These are phyloP conservation scores for Psilopogon haemacephalus DNA, from an alignment of 2,113 vertebrate genomes.

Conservation along the genomic window DNA sequence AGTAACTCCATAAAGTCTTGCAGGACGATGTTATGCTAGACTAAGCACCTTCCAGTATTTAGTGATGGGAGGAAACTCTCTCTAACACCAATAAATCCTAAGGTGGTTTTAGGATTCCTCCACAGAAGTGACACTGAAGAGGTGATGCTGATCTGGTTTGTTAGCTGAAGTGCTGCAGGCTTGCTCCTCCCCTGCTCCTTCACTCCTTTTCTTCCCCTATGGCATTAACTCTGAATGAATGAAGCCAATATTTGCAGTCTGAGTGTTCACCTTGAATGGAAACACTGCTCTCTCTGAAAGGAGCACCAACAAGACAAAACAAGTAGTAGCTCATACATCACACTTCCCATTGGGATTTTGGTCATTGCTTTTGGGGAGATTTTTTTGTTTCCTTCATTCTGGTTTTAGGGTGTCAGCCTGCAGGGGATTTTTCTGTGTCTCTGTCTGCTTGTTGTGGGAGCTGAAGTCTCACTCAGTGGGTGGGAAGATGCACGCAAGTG, in stretches of 20 bases:
- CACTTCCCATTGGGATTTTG: background rate
- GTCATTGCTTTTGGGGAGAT: fast-evolving
- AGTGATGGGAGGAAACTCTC: background rate
- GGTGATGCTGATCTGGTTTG: background rate
- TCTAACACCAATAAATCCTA: background rate
- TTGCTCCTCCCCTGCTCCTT: background rate
- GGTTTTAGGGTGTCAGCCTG: background rate
- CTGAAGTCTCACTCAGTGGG: background rate
- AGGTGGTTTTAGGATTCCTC: background rate
- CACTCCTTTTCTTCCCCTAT: background rate
- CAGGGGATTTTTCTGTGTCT: background rate
- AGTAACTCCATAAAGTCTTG: background rate
- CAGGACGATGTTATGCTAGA: background rate
- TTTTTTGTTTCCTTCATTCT: background rate
- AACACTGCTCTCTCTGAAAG: background rate
- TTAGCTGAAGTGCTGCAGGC: background rate
- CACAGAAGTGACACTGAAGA: background rate
- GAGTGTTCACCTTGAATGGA: background rate
- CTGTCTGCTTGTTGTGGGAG: background rate
- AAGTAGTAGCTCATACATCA: background rate
- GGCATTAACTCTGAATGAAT: background rate
- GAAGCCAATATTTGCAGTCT: background rate
- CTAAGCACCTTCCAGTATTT: background rate
- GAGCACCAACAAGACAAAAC: background rate
- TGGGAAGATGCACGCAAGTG: background rate